phyloP scores from a whole-genome alignment of 1,140 invertebrate species.

The Argopecten irradians region DNA sequence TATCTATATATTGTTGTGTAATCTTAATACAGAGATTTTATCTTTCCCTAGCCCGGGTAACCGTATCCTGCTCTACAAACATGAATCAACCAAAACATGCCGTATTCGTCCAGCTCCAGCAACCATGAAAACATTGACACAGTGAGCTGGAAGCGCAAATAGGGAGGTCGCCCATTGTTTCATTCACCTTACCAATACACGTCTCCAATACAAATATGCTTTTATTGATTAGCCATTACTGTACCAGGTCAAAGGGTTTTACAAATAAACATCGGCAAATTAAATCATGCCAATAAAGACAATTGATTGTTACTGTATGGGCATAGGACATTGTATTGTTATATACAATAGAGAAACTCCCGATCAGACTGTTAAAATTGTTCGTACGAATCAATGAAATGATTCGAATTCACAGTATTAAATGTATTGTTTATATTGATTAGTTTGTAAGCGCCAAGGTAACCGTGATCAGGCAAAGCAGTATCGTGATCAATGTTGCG shows the following conservation, averaged over 20 bases:
- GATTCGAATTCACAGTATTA: background rate
- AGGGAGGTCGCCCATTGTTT: background rate
- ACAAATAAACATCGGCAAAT: background rate
- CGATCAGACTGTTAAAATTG: background rate
- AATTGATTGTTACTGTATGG: background rate
- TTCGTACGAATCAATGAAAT: background rate
- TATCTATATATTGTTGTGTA: no score
- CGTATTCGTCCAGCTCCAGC: background rate
- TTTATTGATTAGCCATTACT: background rate
- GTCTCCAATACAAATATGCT: background rate
- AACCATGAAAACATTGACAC: background rate
- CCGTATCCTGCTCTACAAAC: background rate
- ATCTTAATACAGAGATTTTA: background rate
- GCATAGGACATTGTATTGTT: background rate
- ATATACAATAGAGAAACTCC: background rate
- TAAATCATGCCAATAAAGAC: background rate
- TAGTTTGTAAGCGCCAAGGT: background rate
- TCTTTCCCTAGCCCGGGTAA: background rate
- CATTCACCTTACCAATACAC: background rate
- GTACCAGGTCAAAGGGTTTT: background rate
- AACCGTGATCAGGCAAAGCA: background rate
- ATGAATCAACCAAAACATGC: background rate
- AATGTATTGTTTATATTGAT: constrained; percentile 5
- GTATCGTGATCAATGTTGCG: background rate
- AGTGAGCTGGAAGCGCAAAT: background rate